Base-by-base conservation (phyloP, 2,888 invertebrate species). In the Campoplex capitator region DNA sequence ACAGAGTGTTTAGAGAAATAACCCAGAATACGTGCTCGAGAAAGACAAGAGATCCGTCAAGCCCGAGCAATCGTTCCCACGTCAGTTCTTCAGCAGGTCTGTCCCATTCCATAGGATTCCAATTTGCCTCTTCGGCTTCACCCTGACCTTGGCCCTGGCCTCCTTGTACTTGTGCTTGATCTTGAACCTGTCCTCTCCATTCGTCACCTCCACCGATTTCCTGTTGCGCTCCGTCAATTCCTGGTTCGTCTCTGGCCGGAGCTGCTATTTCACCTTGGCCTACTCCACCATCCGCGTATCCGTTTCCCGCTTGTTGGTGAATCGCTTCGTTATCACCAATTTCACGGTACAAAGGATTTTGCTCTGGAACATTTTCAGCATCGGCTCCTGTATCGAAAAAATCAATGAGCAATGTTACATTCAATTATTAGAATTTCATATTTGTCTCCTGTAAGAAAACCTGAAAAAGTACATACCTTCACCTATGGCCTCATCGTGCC, bases 21-120 rank as follows among this genome's bases (percentile, higher is more conserved):
- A 99, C 99, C 99, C 99, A 99, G 94, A 99, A 99, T 0, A 99
- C 99, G 95, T 99, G 99, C 94, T 99, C 99, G 79, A 99, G 95
- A 93, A 99, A 99, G 73, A 99, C 97, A 91, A 99, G 96, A 0
- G 99, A 99, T 0, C 99, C 99, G 95, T 99, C 99, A 13, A 99
- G 95, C 0, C 99, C 99, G 0, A 99, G 95, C 8, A 99, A 95
- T 89, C 99, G 96, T 93, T 99, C 99, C 99, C 99, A 99, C 0
- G 99, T 99, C 42, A 99, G 95, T 94, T 99, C 99, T 93, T 99
- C 99, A 16, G 98, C 98, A 0, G 99, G 99, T 88, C 99, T 96
- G 93, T 99, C 99, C 99, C 99, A 99, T 93, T 99, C 99, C 96
- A 99, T 98, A 0, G 99, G 99, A 95, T 99, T 99, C 99, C 99